These are phyloP conservation scores for Brassicogethes aeneus DNA, from an alignment of 2,888 invertebrate species.

Conservation along the genomic window DNA sequence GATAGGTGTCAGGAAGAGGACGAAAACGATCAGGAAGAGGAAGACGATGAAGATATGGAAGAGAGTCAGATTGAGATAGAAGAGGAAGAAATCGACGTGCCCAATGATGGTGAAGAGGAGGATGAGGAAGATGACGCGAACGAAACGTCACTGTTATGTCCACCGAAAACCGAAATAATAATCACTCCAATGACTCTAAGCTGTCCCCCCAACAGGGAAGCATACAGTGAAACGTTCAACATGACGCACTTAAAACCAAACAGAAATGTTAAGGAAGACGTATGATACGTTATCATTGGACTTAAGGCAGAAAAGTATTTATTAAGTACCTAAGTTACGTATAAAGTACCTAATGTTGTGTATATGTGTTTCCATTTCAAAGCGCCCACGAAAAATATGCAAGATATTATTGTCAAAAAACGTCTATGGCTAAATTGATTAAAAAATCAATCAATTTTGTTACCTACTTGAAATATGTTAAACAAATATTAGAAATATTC, in stretches of 20 bases:
- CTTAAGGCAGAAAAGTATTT: no score
- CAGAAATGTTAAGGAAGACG: constrained; percentile 13
- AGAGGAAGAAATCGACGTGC: constrained; percentile 1
- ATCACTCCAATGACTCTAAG: constrained; percentile 32
- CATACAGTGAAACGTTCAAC: constrained; percentile 16
- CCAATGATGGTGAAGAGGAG: constrained; percentile 28
- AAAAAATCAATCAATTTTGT: no score
- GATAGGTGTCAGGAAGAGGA: constrained; percentile 6
- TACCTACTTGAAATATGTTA: no score
- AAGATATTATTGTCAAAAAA: no score
- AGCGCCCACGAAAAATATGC: no score
- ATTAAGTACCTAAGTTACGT: no score
- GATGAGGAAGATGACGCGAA: constrained; percentile 42
- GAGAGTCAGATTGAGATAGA: constrained; percentile 4
- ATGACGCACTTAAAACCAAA: constrained; percentile 16
- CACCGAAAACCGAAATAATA: constrained; percentile 43
- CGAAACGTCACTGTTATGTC: constrained; percentile 47
- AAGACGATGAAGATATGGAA: constrained; percentile 36
- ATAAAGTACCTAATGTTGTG: no score
- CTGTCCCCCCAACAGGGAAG: constrained; percentile 13
- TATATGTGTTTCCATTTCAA: no score
- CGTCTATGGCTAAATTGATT: no score
- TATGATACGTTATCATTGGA: constrained; percentile 11
- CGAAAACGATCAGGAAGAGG: constrained; percentile 27
- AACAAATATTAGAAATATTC: no score